These are phyloP conservation scores for Ictidomys tridecemlineatus DNA, from an alignment of 2,113 vertebrate species.

Conservation along the genomic window DNA sequence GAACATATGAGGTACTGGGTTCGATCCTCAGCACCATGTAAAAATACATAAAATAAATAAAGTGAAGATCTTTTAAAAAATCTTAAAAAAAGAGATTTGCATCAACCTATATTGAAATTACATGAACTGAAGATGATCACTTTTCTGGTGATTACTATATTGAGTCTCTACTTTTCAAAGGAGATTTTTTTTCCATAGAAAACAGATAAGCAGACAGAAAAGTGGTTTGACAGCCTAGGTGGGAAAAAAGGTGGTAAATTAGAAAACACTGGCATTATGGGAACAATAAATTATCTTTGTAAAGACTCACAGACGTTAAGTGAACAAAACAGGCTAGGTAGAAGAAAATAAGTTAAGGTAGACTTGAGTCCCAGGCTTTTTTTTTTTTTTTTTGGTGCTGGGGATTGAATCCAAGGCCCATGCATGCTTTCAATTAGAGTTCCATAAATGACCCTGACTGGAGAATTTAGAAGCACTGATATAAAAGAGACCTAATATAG, in stretches of 20 bases:
- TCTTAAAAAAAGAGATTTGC: too few species aligned
- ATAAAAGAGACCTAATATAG: not conserved
- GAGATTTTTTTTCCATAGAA: not conserved
- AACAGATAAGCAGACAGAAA: not conserved
- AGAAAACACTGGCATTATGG: not conserved
- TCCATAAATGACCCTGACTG: not conserved
- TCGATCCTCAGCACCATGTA: too few species aligned
- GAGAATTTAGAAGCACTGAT: not conserved
- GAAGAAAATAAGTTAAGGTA: not conserved
- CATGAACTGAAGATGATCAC: not conserved
- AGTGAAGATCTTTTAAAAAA: too few species aligned
- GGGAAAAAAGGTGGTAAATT: not conserved
- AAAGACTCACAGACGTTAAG: not conserved
- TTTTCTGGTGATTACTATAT: constrained; percentile 44
- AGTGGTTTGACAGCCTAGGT: not conserved
- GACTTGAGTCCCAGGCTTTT: not conserved
- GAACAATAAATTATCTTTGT: not conserved
- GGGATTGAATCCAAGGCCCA: too few species aligned
- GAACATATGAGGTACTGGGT: too few species aligned
- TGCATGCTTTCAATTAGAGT: not conserved
- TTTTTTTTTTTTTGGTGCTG: too few species aligned
- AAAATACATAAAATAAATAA: too few species aligned
- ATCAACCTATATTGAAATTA: too few species aligned
- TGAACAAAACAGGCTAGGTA: not conserved
- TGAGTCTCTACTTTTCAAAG: not conserved